Base-by-base conservation (phyloP, 2,113 vertebrate genomes). In the Oriolus oriolus region DNA sequence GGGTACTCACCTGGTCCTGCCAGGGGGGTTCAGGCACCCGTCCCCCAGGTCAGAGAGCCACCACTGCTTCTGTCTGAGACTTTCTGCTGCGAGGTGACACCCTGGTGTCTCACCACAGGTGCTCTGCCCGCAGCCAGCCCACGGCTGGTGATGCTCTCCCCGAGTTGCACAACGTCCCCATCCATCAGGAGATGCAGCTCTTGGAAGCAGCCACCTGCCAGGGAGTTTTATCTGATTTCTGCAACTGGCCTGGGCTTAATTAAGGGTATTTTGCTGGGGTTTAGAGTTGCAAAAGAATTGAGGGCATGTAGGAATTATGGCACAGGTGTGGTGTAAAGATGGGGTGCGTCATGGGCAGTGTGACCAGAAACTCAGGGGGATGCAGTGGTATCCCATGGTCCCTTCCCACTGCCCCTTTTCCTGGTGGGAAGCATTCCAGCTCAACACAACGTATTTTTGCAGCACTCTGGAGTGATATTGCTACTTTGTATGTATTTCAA, bases 301-400 rank as follows among this genome's bases (percentile, higher is more conserved):
- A 93, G 63, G 31, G 28, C 37, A 59, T 2, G 2, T 24, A 35
- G 41, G 44, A 83, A 33, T 93, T 61, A 57, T 1, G 30, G 50
- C 2, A 11, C 44, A 85, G 92, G 93, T 71, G 93, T 84, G 95
- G 86, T 60, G 37, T 39, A 13, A 61, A 65, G 53, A 14, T 19
- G 4, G 11, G 35, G 19, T 16, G 81, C 0, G 0, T 37, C 7
- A 1, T 2, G 19, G 23, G 66, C 68, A 41, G 27, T 0, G 14
- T 7, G 74, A 89, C 31, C 61, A 90, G 71, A 74, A 87, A 56
- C 35, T 14, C 8, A 5, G 39, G 69, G 16, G 60, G 74, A 71
- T 27, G 39, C 39, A 22, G 39, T 14, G 73, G 56, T 11, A 24
- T 10, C 50, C 64, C 1, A 1, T 3, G 15, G 77, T 9, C 2